phyloP scores from a whole-genome alignment of 2,888 invertebrate genomes.

The Macrophya alboannulata region DNA sequence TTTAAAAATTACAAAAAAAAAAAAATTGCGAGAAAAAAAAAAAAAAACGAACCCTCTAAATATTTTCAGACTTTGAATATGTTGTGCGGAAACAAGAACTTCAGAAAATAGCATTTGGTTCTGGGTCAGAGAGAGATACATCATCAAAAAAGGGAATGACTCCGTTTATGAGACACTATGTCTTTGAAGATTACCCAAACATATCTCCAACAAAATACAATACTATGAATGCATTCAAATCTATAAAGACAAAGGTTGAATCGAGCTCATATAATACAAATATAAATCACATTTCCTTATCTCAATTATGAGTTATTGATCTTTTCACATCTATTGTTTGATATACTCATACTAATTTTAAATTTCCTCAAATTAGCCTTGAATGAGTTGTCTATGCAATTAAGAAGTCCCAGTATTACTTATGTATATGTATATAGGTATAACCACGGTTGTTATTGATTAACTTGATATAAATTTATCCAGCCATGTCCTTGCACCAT shows the following conservation, averaged over 20 bases:
- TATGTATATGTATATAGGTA: neutral
- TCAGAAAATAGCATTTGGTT: conserved; percentile 75
- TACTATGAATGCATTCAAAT: conserved; percentile 68
- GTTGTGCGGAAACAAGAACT: conserved; percentile 69
- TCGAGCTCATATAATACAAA: neutral
- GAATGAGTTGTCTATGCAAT: neutral
- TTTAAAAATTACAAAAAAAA: neutral
- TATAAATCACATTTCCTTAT: neutral
- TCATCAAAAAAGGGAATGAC: conserved; percentile 68
- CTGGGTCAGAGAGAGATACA: conserved; percentile 70
- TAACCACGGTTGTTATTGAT: neutral
- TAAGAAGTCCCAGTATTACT: neutral
- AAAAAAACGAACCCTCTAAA: neutral
- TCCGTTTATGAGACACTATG: conserved; percentile 71
- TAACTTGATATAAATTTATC: conserved; percentile 37
- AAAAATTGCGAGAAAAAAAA: neutral
- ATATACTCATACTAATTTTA: too few species aligned
- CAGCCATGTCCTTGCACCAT: conserved; percentile 71
- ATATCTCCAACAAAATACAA: conserved; percentile 72
- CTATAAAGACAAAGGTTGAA: conserved; percentile 67
- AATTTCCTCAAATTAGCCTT: neutral
- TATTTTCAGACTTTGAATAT: conserved; percentile 70
- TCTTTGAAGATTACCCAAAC: conserved; percentile 68
- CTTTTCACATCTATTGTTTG: neutral
- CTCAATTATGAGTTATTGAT: neutral